phyloP scores from a whole-genome alignment of 2,113 vertebrate species.

The Corythaeola cristata region DNA sequence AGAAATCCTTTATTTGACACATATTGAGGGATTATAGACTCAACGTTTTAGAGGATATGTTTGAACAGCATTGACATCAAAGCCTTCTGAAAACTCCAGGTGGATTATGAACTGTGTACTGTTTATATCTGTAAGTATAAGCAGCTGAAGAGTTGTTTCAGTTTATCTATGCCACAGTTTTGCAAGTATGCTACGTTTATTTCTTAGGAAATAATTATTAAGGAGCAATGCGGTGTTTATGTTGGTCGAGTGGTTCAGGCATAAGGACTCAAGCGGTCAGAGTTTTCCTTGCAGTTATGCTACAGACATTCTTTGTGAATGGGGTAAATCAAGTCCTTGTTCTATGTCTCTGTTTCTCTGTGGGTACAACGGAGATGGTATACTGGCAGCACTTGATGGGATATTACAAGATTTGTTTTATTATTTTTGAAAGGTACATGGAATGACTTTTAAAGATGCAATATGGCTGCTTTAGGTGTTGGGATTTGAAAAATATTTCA shows the following conservation, averaged over 20 bases:
- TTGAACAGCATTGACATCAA: constrained; percentile 51
- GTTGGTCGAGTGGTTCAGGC: background rate
- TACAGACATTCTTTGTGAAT: background rate
- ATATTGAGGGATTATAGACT: constrained; percentile 59
- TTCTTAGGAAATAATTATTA: constrained; percentile 23
- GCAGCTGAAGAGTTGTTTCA: constrained; percentile 39
- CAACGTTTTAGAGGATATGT: constrained; percentile 19
- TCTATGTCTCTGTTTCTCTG: background rate
- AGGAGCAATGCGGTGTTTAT: background rate
- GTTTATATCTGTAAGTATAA: constrained; percentile 47
- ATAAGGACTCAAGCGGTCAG: background rate
- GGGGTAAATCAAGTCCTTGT: background rate
- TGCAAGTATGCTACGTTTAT: background rate
- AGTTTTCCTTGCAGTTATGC: background rate
- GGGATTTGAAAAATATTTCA: background rate
- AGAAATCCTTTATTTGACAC: constrained; percentile 46
- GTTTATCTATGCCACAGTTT: background rate
- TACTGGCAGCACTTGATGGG: background rate
- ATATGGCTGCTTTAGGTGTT: background rate
- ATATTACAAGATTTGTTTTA: background rate
- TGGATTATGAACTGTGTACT: constrained; percentile 47
- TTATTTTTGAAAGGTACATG: background rate
- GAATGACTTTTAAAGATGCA: background rate
- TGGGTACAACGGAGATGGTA: background rate
- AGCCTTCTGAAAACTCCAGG: constrained; percentile 57